Base-by-base conservation (phyloP, 2,797 vertebrate species). In the Molossus alvarezi region DNA sequence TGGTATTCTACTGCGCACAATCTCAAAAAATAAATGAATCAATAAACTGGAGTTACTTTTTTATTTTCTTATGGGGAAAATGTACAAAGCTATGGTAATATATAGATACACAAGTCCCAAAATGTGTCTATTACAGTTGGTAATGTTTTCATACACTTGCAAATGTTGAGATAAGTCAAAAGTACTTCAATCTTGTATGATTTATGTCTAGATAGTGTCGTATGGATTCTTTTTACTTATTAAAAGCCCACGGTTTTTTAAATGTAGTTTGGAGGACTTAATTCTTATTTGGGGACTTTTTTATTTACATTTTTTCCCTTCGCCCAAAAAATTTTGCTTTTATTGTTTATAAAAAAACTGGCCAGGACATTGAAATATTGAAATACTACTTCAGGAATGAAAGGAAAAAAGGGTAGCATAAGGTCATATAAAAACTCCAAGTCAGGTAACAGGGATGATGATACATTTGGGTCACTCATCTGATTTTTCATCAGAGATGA, bases 221-320 rank as follows among this genome's bases (percentile, higher is more conserved):
- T 99, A 99, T 99, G 99, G 99, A 99, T 99, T 99, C 99, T 98
- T 99, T 99, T 99, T 99, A 99, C 99, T 99, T 99, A 98, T 99
- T 99, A 99, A 98, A 99, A 99, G 98, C 98, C 98, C 99, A 98
- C 98, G 98, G 98, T 99, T 99, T 99, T 99, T 98, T 98, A 96
- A 97, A 98, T 96, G 97, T 98, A 13, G 45, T 57, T 95, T 62
- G 20, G 64, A 65, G 65, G 25, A 23, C 53, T 73, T 58, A 37
- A 48, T 60, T 71, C 67, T 95, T 71, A 2, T 69, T 91, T 69
- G 69, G 48, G 9, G 33, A 37, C 18, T 82, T 53, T 79, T 96
- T 75, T n/a, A 14, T 57, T 25, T 48, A 88, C 1, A 87, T 88
- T 97, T 57, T 18, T 27, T 9, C 29, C 51, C 27, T 6, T 6